phyloP scores from a whole-genome alignment of 2,797 vertebrate genomes.

The Poecile montanus region DNA sequence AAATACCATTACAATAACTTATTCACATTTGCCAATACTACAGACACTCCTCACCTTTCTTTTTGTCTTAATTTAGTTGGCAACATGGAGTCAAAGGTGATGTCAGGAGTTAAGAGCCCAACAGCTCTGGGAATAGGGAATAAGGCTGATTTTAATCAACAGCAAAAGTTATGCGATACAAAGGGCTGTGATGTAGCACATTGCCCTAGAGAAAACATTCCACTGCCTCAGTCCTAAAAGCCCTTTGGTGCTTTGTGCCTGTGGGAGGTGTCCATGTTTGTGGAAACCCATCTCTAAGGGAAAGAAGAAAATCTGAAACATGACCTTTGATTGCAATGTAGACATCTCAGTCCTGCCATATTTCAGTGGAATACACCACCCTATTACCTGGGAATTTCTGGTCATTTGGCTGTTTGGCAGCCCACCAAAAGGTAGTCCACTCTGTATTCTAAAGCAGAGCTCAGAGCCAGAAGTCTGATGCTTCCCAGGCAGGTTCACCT shows the following conservation, averaged over 20 bases:
- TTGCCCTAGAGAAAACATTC: not conserved
- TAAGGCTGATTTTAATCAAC: not conserved
- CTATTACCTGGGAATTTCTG: not conserved
- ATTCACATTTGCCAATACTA: not conserved
- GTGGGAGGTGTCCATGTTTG: not conserved
- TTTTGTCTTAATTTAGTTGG: not conserved
- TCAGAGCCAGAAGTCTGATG: not conserved
- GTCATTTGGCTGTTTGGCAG: not conserved
- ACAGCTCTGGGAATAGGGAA: not conserved
- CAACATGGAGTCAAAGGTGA: not conserved
- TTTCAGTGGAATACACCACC: not conserved
- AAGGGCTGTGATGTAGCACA: not conserved
- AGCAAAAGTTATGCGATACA: not conserved
- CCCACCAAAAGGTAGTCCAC: not conserved
- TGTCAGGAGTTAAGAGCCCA: not conserved
- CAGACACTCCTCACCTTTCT: not conserved
- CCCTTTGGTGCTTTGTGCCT: not conserved
- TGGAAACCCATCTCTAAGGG: not conserved
- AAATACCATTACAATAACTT: not conserved
- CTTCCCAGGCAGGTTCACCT: not conserved
- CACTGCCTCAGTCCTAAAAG: not conserved
- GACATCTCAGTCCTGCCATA: not conserved
- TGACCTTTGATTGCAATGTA: not conserved
- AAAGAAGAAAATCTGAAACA: not conserved
- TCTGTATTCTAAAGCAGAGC: not conserved